Conservation (phyloP, 2,113 vertebrate genomes). For the Chunga burmeisteri region DNA sequence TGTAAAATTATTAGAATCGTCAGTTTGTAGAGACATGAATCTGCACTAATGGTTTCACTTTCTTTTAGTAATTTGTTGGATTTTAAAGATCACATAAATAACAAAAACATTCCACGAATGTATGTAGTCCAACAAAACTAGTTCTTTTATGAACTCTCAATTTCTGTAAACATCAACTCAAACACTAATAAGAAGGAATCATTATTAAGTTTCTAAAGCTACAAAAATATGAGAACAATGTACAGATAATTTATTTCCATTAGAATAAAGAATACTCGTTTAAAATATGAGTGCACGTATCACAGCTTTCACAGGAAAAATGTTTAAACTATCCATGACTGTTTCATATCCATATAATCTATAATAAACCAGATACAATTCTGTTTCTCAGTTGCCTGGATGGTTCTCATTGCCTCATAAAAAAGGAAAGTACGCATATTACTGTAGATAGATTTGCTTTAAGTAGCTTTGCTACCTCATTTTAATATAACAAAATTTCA, state of each 20-base stretch:
- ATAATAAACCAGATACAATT: not conserved
- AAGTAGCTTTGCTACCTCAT: not conserved
- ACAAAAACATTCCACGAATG: not conserved
- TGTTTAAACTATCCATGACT: not conserved
- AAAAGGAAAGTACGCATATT: not conserved
- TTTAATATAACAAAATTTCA: not conserved
- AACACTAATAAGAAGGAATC: not conserved
- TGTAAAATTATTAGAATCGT: constrained; percentile 48
- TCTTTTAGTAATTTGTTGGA: not conserved
- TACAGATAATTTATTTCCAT: not conserved
- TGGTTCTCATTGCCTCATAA: not conserved
- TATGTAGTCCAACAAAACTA: not conserved
- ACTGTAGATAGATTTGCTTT: not conserved
- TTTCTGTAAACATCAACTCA: not conserved
- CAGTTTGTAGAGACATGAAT: not conserved
- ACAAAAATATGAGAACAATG: not conserved
- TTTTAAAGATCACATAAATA: not conserved
- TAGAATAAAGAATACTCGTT: not conserved
- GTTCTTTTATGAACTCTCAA: not conserved
- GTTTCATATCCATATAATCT: not conserved
- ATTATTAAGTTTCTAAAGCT: not conserved
- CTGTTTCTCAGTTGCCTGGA: not conserved
- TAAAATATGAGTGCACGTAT: not conserved
- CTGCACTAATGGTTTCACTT: not conserved
- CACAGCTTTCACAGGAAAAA: not conserved